Conservation (phyloP, 2,797 vertebrate genomes). For the Melanotaenia boesemani region DNA sequence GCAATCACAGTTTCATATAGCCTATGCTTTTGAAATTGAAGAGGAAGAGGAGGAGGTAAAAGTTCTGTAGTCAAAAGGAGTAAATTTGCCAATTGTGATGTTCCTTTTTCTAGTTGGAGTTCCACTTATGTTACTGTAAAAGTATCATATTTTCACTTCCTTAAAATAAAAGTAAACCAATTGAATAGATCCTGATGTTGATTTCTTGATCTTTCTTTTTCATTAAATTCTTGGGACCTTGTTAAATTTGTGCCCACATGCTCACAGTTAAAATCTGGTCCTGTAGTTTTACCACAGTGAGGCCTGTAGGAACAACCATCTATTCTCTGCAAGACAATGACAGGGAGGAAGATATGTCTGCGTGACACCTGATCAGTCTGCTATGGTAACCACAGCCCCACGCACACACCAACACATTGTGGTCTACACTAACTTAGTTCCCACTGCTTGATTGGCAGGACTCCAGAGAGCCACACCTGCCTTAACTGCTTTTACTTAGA, state of each 20-base stretch:
- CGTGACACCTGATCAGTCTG: conserved; percentile 73
- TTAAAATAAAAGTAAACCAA: conserved; percentile 42
- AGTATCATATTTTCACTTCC: conserved; percentile 28
- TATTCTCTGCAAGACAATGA: conserved; percentile 63
- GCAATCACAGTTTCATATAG: conserved; percentile 79
- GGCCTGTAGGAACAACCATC: conserved; percentile 59
- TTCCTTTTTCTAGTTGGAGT: conserved; percentile 29
- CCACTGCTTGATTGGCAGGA: conserved; percentile 66
- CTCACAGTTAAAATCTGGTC: conserved; percentile 1
- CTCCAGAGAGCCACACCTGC: conserved; percentile 76
- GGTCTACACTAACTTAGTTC: conserved; percentile 45
- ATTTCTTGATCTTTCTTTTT: conserved; percentile 6
- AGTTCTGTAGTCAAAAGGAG: conserved; percentile 39
- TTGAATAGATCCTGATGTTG: conserved; percentile 18
- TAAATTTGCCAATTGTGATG: conserved; percentile 48
- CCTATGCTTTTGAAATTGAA: conserved; percentile 55
- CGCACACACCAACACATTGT: conserved; percentile 28
- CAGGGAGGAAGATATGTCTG: conserved; percentile 48
- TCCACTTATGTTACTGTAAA: conserved; percentile 31
- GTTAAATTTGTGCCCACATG: conserved; percentile 15
- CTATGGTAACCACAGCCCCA: conserved; percentile 59
- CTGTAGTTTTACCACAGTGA: conserved; percentile 24
- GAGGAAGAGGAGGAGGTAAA: conserved; percentile 43
- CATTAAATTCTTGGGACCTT: conserved; percentile 10
- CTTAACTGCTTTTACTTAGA: conserved; percentile 61